phyloP scores from a whole-genome alignment of 2,797 vertebrate genomes.

The Melanotaenia nigrans region DNA sequence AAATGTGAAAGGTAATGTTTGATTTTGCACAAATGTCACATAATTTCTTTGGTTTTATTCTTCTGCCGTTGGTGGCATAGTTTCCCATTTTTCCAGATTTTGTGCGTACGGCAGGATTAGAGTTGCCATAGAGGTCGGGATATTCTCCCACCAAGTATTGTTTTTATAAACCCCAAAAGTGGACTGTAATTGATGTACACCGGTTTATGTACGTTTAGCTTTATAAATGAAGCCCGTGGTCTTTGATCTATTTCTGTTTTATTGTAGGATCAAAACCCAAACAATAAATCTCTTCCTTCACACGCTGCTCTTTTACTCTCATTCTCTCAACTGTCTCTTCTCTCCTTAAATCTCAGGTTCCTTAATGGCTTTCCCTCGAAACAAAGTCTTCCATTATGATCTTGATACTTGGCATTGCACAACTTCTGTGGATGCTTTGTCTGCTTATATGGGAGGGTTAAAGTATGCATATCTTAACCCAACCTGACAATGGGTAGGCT shows the following conservation, averaged over 20 bases:
- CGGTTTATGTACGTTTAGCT: too few species aligned
- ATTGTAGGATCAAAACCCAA: conserved; percentile 58
- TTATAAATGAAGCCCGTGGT: not conserved
- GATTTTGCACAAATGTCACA: too few species aligned
- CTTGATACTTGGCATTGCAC: conserved; percentile 75
- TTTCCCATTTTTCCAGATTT: too few species aligned
- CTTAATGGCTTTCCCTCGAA: conserved; percentile 62
- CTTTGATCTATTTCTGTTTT: conserved; percentile 69
- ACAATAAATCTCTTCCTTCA: conserved; percentile 75
- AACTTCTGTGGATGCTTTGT: conserved; percentile 72
- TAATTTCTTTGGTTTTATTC: too few species aligned
- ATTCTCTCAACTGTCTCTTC: conserved; percentile 77
- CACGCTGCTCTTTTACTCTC: conserved; percentile 71
- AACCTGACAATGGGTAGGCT: conserved; percentile 69
- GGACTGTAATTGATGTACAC: too few species aligned
- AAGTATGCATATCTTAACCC: conserved; percentile 71
- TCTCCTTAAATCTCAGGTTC: conserved; percentile 72
- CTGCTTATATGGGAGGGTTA: conserved; percentile 66
- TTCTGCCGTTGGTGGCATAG: too few species aligned
- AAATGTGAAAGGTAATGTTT: too few species aligned
- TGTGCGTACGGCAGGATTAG: too few species aligned
- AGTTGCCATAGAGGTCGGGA: too few species aligned
- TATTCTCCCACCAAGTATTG: too few species aligned
- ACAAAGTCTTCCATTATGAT: conserved; percentile 75
- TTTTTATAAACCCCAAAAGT: too few species aligned